These are phyloP conservation scores for Hemitrygon akajei DNA, from an alignment of 2,797 vertebrate species.

Conservation along the genomic window DNA sequence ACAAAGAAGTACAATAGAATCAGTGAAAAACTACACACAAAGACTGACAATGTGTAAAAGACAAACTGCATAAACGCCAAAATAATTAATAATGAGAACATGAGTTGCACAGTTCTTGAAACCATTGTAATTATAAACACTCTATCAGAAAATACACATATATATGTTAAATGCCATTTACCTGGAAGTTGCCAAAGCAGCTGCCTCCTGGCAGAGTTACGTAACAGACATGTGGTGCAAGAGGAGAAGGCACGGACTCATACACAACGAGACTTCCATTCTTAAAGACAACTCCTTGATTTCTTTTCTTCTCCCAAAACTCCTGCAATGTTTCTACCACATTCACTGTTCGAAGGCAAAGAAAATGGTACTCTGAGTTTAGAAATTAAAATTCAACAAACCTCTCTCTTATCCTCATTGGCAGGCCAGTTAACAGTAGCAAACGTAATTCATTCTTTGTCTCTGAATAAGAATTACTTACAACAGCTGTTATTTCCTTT, in stretches of 20 bases:
- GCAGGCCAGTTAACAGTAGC: not conserved
- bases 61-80: no score
- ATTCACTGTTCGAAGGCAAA: constrained; percentile 66
- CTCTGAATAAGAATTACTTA: not conserved
- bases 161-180: constrained; percentile 41
- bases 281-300: constrained; percentile 53
- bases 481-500: no score
- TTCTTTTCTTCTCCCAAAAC: constrained; percentile 83
- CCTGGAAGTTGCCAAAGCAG: constrained; percentile 88
- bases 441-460: not conserved
- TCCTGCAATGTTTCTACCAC: constrained; percentile 79
- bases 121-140: not conserved
- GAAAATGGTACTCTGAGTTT: constrained; percentile 5
- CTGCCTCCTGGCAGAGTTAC: constrained; percentile 84
- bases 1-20: no score
- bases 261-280: constrained; percentile 70
- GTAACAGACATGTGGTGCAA: constrained; percentile 74
- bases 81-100: no score
- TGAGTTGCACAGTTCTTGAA: no score
- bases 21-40: no score
- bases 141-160: not conserved
- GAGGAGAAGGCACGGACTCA: constrained; percentile 68
- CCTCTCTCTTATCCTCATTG: not conserved
- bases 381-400: constrained; percentile 2
- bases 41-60: no score